phyloP scores from a whole-genome alignment of 92 coral and sea anemone genomes.

The Heteractis magnifica region DNA sequence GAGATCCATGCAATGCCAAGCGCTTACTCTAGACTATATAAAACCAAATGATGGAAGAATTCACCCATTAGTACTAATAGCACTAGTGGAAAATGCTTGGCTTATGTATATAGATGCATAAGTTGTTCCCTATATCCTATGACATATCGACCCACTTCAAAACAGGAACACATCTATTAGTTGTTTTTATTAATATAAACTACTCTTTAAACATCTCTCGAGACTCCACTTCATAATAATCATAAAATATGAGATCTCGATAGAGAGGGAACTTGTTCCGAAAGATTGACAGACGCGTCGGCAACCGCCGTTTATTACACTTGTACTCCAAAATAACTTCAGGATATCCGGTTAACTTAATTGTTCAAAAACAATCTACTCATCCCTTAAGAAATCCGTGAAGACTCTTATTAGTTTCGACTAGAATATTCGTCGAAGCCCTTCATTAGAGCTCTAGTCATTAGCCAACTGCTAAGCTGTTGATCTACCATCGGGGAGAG shows the following conservation, averaged over 20 bases:
- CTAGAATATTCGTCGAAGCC: neutral
- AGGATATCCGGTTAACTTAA: neutral
- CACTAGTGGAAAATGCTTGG: no score
- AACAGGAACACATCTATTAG: neutral
- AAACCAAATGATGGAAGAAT: no score
- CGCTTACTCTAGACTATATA: neutral
- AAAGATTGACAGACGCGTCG: neutral
- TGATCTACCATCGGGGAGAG: neutral
- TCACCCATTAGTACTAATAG: no score
- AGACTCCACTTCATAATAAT: neutral
- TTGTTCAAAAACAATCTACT: neutral
- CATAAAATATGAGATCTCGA: constrained; percentile 1
- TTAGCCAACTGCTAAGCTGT: neutral
- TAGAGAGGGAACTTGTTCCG: neutral
- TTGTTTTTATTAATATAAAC: neutral
- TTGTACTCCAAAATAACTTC: neutral
- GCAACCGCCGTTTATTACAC: neutral
- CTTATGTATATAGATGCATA: no score
- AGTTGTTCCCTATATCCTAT: neutral
- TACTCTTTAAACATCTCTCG: neutral
- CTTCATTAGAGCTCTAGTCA: neutral
- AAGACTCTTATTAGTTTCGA: neutral
- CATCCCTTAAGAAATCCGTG: neutral
- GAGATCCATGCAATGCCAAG: neutral
- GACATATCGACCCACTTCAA: neutral